Evolutionary conservation across 2,113 vertebrate species (phyloP), one percentile per base, ranked within the genome.

Genomic region (Triplophysa rosa): DNA sequence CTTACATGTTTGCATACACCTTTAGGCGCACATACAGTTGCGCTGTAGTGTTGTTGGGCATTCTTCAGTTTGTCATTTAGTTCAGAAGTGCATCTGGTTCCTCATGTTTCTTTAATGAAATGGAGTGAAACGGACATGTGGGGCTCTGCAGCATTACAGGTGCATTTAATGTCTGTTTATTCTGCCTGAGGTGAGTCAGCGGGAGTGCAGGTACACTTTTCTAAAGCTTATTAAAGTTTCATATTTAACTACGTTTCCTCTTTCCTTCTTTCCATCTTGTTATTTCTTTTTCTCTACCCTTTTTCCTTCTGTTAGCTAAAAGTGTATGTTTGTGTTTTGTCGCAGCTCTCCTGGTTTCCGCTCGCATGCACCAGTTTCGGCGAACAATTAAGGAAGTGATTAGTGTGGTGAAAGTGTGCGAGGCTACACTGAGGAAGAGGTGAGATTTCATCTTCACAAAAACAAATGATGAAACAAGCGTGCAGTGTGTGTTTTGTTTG

Each of bases 341-440:
- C 68, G 67, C 86, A 99, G 97, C 97, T 37, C 95, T 99, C 49
- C 93, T 99, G 0, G 98, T 99, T 3, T 95, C 97, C 0, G 96
- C 97, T 49, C 94, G 95, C 52, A 95, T 98, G 94, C 94, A 99
- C 64, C 96, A 98, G 80, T 99, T 99, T 86, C 92, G 94, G 54
- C 94, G 96, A 5, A 99, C 97, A 2, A 88, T 95, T 80, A 99
- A 96, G 83, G 97, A 99, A 88, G 92, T 99, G 58, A 93, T 99
- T 82, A 79, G 93, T 0, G 93, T 99, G 37, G 98, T 98, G 47
- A 99, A 99, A 92, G 98, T 99, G 83, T 98, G 97, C 59, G 97
- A 99, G 78, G 92, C 89, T 45, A 99, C 98, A 0, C 89, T 99
- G 8, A 93, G 94, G 21, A 98, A 97, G 91, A 95, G 98, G 98